These are phyloP conservation scores for Piaya cayana DNA, from an alignment of 2,113 vertebrate species.

Conservation along the genomic window DNA sequence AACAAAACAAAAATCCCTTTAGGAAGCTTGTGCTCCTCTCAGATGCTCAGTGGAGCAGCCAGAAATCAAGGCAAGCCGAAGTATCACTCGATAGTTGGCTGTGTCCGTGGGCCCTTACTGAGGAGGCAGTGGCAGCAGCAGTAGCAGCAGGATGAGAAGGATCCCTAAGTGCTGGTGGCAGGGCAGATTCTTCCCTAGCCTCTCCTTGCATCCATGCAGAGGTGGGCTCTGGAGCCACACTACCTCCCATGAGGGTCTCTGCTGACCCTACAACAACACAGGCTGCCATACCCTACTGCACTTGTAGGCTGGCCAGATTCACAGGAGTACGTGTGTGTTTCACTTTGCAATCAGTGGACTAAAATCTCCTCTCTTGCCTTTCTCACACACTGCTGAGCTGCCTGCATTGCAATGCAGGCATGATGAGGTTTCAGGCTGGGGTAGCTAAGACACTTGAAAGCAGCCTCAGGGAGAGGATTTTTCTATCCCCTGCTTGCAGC, in stretches of 20 bases:
- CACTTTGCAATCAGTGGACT: fast-evolving
- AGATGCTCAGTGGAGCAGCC: background rate
- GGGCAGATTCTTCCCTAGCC: background rate
- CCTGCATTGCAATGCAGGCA: background rate
- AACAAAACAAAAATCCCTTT: background rate
- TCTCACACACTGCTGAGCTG: fast-evolving
- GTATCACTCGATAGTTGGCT: background rate
- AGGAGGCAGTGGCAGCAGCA: background rate
- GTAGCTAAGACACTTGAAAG: background rate
- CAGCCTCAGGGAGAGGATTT: background rate
- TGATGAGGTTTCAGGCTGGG: fast-evolving
- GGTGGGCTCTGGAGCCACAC: background rate
- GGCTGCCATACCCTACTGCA: background rate
- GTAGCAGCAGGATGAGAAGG: background rate
- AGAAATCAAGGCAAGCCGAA: background rate
- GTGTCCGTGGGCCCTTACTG: fast-evolving
- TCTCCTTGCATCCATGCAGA: fast-evolving
- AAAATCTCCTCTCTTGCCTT: background rate
- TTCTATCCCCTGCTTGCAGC: background rate
- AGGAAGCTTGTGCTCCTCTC: background rate
- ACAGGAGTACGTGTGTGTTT: background rate
- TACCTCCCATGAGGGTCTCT: background rate
- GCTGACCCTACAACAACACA: fast-evolving
- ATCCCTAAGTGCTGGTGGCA: background rate
- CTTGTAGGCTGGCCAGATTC: background rate